Percentiles rank a stretch among this genome's conserved stretches.
Conservation (phyloP, 2,888 invertebrate species). For the Agapostemon virescens region DNA sequence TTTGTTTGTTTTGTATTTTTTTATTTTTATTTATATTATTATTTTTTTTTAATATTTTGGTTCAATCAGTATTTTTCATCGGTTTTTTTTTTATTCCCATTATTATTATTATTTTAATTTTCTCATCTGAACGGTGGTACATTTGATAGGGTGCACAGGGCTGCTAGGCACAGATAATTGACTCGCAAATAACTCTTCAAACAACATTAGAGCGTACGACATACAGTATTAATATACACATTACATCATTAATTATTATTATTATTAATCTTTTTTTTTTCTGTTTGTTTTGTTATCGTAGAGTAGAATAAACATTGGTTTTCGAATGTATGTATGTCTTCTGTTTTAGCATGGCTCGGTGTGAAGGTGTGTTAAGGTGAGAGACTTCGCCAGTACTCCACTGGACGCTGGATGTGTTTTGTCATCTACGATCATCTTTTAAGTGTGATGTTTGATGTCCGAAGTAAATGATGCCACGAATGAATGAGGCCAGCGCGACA, state of each 20-base stretch:
- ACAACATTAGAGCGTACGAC: conserved; percentile 81
- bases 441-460: conserved; percentile 72
- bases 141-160: conserved; percentile 81
- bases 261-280: conserved; percentile 54
- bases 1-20: conserved; percentile 20
- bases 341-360: conserved; percentile 44
- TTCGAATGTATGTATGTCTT: conserved; percentile 47
- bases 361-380: conserved; percentile 24
- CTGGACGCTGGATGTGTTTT: conserved; percentile 38
- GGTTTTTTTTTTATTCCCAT: conserved; percentile 61
- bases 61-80: conserved; percentile 60
- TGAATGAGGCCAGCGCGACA: conserved; percentile 68
- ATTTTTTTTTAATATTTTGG: conserved; percentile 38
- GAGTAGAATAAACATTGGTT: conserved; percentile 62
- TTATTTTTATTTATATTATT: too few species aligned
- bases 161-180: conserved; percentile 85
- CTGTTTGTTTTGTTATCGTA: conserved; percentile 61
- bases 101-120: conserved; percentile 60
- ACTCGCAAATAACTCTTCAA: conserved; percentile 83
- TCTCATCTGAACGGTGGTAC: conserved; percentile 79
- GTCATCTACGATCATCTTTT: conserved; percentile 49
- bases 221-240: conserved; percentile 79
- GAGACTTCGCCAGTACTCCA: conserved; percentile 26
- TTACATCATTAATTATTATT: conserved; percentile 69
- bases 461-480: conserved; percentile 32